Percentiles rank a stretch among this genome's conserved stretches.
These are phyloP conservation scores for Galerucella nymphaeae DNA, from an alignment of 2,888 invertebrate species.

Conservation along the genomic window DNA sequence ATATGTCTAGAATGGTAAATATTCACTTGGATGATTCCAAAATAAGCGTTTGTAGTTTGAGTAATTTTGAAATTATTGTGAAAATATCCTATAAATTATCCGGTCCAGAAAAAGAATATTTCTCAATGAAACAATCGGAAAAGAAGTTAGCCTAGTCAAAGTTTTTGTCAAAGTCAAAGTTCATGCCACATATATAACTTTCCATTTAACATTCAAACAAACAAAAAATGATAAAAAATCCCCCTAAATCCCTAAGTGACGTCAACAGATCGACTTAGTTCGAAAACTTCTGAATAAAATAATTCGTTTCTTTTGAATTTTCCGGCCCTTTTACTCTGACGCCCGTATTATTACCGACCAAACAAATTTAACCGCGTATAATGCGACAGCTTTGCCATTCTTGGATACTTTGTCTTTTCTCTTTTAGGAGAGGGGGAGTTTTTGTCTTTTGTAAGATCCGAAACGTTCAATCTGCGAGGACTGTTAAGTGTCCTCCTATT, in stretches of 20 bases:
- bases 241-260: conserved; percentile 19
- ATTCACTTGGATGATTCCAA: no score
- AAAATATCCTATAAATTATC: not conserved
- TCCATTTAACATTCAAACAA: conserved; percentile 3
- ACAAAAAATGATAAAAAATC: conserved; percentile 14
- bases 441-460: conserved; percentile 35
- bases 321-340: conserved; percentile 19
- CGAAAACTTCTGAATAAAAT: conserved; percentile 35
- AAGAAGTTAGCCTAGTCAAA: conserved; percentile 2
- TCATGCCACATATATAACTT: conserved; percentile 12
- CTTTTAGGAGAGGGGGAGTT: conserved; percentile 33
- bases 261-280: conserved; percentile 31
- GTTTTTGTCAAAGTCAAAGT: conserved; percentile 10
- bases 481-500: conserved; percentile 43
- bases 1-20: no score
- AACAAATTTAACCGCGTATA: conserved; percentile 41
- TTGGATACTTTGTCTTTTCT: conserved; percentile 40
- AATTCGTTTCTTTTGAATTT: conserved; percentile 34
- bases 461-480: conserved; percentile 38
- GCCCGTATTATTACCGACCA: conserved; percentile 36
- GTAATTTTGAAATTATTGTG: no score
- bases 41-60: no score
- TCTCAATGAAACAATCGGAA: not conserved
- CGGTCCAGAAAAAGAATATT: not conserved
- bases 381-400: conserved; percentile 41